Percentiles rank a stretch among this genome's conserved stretches.
Conservation (phyloP, 2,888 invertebrate species). For the Pimpla rufipes region DNA sequence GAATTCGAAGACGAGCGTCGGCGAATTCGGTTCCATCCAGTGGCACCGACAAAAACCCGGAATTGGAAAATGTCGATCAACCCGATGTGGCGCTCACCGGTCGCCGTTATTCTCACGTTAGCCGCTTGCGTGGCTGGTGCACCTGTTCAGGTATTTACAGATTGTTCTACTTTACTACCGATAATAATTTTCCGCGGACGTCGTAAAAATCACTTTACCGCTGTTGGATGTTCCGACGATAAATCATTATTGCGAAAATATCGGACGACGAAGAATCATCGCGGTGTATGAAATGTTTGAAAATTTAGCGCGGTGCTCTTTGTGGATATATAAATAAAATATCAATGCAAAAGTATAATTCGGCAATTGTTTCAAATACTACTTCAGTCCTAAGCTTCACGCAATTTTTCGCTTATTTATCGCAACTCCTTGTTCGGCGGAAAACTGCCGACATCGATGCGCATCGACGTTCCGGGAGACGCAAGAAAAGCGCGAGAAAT, state of each 20-base stretch:
- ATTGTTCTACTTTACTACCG: background rate
- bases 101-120: slow-evolving; percentile 65
- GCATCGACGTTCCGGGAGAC: background rate
- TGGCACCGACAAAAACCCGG: slow-evolving; percentile 1
- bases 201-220: background rate
- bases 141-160: slow-evolving; percentile 73
- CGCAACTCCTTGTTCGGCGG: background rate
- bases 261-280: too few species aligned
- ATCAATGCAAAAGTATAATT: too few species aligned
- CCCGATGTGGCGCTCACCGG: slow-evolving; percentile 47
- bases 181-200: background rate
- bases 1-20: background rate
- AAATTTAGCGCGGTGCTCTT: too few species aligned
- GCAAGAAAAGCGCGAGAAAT: background rate
- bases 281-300: too few species aligned
- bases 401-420: background rate
- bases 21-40: background rate
- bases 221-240: too few species aligned
- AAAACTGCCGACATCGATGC: background rate
- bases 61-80: slow-evolving; percentile 61
- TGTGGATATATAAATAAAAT: too few species aligned
- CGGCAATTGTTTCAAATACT: too few species aligned
- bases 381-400: too few species aligned
- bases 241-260: too few species aligned
- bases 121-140: slow-evolving; percentile 68